A percentile compares a stretch with the other conserved stretches of the same genome.
Conservation (phyloP, 1,140 invertebrate species). For the Spodoptera litura region DNA sequence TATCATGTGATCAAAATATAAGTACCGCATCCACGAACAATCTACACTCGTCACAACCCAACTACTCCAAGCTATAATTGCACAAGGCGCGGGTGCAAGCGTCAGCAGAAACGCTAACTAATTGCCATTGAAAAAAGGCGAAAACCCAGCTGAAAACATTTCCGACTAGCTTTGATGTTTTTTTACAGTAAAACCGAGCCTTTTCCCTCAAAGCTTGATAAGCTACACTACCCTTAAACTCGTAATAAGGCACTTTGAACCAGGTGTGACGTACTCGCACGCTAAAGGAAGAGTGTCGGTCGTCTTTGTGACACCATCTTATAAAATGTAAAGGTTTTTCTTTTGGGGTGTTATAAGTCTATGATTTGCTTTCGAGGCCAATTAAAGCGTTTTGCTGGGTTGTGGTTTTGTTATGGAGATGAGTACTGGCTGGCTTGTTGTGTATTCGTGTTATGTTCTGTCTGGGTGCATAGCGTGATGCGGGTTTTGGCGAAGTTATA, state of each 20-base stretch:
- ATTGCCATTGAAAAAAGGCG: conserved; percentile 85
- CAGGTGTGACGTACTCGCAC: conserved; percentile 75
- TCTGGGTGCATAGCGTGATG: not conserved
- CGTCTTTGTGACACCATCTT: conserved; percentile 66
- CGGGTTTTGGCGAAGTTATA: not conserved
- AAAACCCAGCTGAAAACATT: conserved; percentile 83
- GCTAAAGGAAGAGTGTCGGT: conserved; percentile 69
- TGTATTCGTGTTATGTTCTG: too few species aligned
- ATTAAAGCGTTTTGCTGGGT: conserved; percentile 36
- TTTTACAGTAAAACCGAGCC: conserved; percentile 66
- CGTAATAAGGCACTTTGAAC: conserved; percentile 83
- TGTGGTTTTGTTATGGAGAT: conserved; percentile 13
- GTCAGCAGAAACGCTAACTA: conserved; percentile 79
- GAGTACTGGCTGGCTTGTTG: not conserved
- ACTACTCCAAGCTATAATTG: conserved; percentile 80
- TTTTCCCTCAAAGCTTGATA: conserved; percentile 78
- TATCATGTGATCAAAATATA: not conserved
- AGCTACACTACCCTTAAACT: conserved; percentile 77
- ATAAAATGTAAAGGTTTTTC: conserved; percentile 66
- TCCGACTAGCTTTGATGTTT: conserved; percentile 80
- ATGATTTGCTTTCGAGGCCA: conserved; percentile 24
- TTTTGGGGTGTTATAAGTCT: conserved; percentile 59
- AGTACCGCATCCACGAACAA: conserved; percentile 22
- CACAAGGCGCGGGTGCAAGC: conserved; percentile 79
- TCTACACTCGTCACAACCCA: conserved; percentile 34